Percentiles rank a stretch among this genome's conserved stretches.
Conservation (phyloP, 2,888 invertebrate species). For the Leuctra nigra region DNA sequence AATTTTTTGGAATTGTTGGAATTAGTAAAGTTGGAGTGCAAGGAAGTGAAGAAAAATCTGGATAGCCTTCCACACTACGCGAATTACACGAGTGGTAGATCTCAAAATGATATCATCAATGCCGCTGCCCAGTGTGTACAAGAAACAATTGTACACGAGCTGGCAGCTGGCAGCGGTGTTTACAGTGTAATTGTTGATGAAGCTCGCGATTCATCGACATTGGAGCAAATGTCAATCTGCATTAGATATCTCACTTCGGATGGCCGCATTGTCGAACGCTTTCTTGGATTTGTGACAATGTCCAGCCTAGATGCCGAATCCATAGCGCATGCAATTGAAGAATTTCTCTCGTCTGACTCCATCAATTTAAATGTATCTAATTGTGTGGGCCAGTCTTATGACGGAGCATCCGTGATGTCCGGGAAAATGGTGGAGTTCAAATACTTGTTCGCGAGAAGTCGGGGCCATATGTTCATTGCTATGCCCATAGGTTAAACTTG, state of each 20-base stretch:
- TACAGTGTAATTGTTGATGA: background rate
- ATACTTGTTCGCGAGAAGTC: background rate
- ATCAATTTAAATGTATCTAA: background rate
- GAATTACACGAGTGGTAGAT: background rate
- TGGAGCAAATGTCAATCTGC: background rate
- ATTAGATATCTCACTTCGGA: background rate
- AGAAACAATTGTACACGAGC: background rate
- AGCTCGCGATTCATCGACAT: background rate
- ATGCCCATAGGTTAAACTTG: conserved; percentile 6
- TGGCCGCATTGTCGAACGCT: background rate
- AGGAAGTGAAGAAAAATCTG: background rate
- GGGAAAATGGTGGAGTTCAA: background rate
- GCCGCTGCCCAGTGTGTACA: background rate
- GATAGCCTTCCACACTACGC: background rate
- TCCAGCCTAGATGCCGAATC: background rate
- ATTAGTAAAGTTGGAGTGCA: background rate
- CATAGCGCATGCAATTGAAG: background rate
- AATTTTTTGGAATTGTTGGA: background rate
- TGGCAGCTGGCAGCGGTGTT: background rate
- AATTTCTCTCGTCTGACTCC: background rate
- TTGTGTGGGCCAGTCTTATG: background rate
- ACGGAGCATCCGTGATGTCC: background rate
- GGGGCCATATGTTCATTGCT: conserved; percentile 5
- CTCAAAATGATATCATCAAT: background rate
- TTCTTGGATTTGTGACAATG: background rate